These are phyloP conservation scores for Crossocerus cetratus DNA, from an alignment of 2,888 invertebrate genomes.

Conservation along the genomic window DNA sequence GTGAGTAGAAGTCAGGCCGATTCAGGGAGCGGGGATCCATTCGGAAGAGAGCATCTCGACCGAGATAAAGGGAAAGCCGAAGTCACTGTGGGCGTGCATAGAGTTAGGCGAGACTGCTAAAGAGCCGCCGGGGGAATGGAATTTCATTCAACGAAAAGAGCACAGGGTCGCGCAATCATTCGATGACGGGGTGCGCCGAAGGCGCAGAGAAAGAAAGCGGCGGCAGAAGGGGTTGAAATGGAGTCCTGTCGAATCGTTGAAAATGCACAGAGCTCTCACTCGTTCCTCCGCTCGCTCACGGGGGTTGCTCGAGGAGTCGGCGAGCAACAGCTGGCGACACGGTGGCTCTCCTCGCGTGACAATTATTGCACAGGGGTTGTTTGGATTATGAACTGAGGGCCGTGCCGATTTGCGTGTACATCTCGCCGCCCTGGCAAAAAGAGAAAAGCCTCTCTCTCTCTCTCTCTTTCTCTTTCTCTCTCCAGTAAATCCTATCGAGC, in stretches of 20 bases:
- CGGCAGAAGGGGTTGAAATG: slow-evolving; percentile 37
- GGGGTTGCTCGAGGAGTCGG: slow-evolving; percentile 24
- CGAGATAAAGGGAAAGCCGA: background rate
- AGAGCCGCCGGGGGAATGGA: background rate
- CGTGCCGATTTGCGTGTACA: slow-evolving; percentile 7
- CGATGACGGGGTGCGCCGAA: background rate
- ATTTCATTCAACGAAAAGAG: slow-evolving; percentile 20
- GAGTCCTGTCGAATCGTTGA: slow-evolving; percentile 46
- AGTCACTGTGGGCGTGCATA: slow-evolving; percentile 43
- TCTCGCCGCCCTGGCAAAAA: background rate
- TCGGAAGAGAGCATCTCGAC: slow-evolving; percentile 12
- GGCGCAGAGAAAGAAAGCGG: background rate
- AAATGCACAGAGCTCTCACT: slow-evolving; percentile 20
- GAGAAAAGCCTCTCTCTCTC: too few relatives aligned
- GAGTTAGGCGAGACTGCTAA: slow-evolving; percentile 22
- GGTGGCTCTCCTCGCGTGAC: slow-evolving; percentile 49
- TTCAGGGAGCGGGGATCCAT: background rate
- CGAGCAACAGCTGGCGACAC: slow-evolving; percentile 50
- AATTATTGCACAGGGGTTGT: slow-evolving; percentile 49
- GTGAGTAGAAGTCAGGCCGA: background rate
- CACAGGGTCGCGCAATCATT: background rate
- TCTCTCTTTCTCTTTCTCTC: too few relatives aligned
- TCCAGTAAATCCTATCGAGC: background rate
- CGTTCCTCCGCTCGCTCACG: slow-evolving; percentile 3
- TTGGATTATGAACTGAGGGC: slow-evolving; percentile 40